Evolutionary conservation across 2,797 vertebrate genomes (phyloP).

Genomic region (Mormyrus proboscirostris): DNA sequence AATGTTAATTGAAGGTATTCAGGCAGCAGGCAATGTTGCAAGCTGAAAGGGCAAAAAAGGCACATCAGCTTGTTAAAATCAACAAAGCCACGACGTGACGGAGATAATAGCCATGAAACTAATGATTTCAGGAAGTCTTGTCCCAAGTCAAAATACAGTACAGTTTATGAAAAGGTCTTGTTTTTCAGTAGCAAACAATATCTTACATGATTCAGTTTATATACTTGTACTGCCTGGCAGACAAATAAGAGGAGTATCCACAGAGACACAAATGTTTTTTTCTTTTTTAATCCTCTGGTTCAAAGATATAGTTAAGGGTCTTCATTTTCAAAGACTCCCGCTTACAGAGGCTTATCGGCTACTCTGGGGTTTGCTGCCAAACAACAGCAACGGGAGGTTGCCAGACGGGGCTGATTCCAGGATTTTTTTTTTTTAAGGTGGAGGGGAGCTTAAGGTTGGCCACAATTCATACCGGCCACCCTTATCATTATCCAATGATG

Average conservation of each 20-base stretch:
- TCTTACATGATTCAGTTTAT: neutral
- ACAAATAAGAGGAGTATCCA: neutral
- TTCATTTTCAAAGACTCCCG: neutral
- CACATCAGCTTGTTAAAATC: neutral
- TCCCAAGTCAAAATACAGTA: neutral
- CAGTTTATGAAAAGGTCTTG: neutral
- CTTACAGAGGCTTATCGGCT: neutral
- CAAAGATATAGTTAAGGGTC: neutral
- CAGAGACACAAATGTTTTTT: neutral
- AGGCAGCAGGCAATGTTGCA: neutral
- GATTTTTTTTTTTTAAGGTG: neutral
- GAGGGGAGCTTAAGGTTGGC: neutral
- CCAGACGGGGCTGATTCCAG: neutral
- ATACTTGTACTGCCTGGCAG: neutral
- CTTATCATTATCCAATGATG: neutral
- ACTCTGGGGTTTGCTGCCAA: neutral
- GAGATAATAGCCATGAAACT: slow-evolving; percentile 17
- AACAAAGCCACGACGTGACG: neutral
- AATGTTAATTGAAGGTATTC: neutral
- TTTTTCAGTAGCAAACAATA: neutral
- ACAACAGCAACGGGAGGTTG: neutral
- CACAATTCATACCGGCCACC: neutral
- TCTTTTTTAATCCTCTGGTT: slow-evolving; percentile 1
- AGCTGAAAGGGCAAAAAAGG: neutral
- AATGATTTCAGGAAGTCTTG: slow-evolving; percentile 6